phyloP scores from a whole-genome alignment of 1,140 invertebrate species.

The Panagrolaimus sp. region DNA sequence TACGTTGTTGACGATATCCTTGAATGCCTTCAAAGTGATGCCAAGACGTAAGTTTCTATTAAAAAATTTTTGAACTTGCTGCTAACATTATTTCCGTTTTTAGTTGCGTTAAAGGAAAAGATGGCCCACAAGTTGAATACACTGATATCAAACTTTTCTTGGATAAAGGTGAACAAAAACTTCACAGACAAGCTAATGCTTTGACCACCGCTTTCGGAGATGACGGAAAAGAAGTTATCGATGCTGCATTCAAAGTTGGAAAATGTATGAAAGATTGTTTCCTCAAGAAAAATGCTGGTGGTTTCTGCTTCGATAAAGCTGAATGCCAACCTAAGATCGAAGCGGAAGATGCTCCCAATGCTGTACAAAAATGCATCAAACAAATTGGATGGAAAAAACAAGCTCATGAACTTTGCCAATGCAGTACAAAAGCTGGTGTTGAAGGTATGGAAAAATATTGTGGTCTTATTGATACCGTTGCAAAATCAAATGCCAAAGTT shows the following conservation, averaged over 20 bases:
- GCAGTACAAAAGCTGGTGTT: constrained; percentile 4
- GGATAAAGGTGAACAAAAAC: neutral
- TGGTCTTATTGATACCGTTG: neutral
- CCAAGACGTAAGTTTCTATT: too few species aligned
- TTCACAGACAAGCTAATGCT: neutral
- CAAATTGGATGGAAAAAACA: neutral
- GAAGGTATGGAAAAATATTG: constrained; percentile 4
- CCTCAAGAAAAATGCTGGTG: constrained; percentile 5
- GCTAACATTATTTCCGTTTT: too few species aligned
- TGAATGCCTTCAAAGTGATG: too few species aligned
- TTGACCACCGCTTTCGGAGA: neutral
- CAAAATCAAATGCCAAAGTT: too few species aligned
- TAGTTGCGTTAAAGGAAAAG: neutral
- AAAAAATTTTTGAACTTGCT: too few species aligned
- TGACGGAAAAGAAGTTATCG: neutral
- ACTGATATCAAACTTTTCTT: constrained; percentile 3
- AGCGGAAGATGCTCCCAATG: neutral
- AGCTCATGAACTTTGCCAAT: constrained; percentile 5
- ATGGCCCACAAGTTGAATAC: neutral
- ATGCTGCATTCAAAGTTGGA: constrained; percentile 3
- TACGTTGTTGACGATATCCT: too few species aligned
- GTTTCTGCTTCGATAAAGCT: constrained; percentile 4
- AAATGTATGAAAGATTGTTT: constrained; percentile 1
- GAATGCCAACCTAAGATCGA: constrained; percentile 7
- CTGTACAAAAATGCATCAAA: constrained; percentile 1